Base-by-base conservation (phyloP, 2,113 vertebrate species). In the Eleginops maclovinus region DNA sequence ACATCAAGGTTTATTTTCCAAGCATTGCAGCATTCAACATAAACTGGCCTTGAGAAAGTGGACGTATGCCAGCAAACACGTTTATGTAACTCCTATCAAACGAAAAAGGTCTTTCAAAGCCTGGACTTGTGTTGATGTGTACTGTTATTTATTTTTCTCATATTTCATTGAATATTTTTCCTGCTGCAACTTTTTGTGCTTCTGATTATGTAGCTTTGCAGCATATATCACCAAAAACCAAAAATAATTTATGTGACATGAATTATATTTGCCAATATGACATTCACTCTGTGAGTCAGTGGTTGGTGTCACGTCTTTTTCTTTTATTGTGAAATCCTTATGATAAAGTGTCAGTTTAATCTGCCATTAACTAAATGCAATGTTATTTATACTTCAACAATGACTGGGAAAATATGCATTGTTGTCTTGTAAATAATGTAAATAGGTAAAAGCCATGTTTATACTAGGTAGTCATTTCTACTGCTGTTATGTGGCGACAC, bases 401-500 rank as follows among this genome's bases (percentile, higher is more conserved):
- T 0, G 8, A 46, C 22, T 41, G 4, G 15, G 15, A 54, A 56
- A 9, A 5, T 41, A 12, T 54, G 41, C 26, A 58, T 17, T 56
- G 2, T 9, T 9, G 59, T 22, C 14, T 61, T 43, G 11, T n/a
- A 24, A 44, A 40, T 70, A 7, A 36, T 31, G 22, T 16, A 44
- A 46, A 64, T 10, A 59, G 11, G 19, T 49, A n/a, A n/a, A 5
- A 56, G 2, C 47, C 11, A 47, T 17, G 22, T 11, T 31, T 9
- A 19, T 17, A 7, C 13, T 13, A 15, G 6, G 49, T 11, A 54
- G 4, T 44, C 0, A 9, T 44, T 54, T 51, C 24, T 75, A 14
- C 31, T 41, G 69, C 50, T 81, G 79, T 81, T n/a, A 55, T 6
- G 82, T 50, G 49, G 89, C 65, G 91, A 88, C 90, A 85, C 86